Evolutionary conservation across 2,797 vertebrate genomes (phyloP), one percentile per base, ranked within the genome.

Genomic region (Hydrophis major): DNA sequence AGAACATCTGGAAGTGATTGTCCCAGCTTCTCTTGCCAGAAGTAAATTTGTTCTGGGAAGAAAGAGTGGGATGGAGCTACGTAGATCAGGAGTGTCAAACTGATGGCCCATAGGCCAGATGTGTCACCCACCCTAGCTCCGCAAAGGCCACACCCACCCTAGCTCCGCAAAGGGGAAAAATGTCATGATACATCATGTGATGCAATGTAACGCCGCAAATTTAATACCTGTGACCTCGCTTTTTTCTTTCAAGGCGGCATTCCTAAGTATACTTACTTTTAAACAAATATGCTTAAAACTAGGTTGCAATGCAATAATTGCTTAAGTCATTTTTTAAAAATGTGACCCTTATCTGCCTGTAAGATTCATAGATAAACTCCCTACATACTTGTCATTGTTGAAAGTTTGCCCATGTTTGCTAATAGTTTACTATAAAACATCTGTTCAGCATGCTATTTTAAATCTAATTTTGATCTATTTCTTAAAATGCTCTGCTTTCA

Each of bases 171-270:
- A 66, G 28, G 12, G 12, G 61, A 2, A n/a, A 13, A n/a, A 63
- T 63, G 61, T 63, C 11, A 12, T 3, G 11, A 55, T 55, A 56
- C 55, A 14, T 56, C 13, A 56, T 14, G 55, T 56, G 55, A 14
- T 12, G 27, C 27, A 63, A 14, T 11, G 4, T 66, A 12, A 66
- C 4, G 4, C 11, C 4, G 0, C 4, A 2, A 28, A 1, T 66
- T n/a, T 5, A 11, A 66, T 11, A 28, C 12, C 12, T 0, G 1
- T 28, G 61, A 63, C 61, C 61, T 63, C 27, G 4, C 28, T 42
- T 83, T 47, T 83, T 83, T 12, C 37, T 42, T 47, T 20, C 74
- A 83, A 1, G 20, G 8, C 37, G 25, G 10, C 37, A 83, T 8
- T 47, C 20, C 74, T 47, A 83, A 83, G 25, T 47, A 83, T 8